Evolutionary conservation across 2,113 vertebrate species (phyloP).

Genomic region (Varanus komodoensis): DNA sequence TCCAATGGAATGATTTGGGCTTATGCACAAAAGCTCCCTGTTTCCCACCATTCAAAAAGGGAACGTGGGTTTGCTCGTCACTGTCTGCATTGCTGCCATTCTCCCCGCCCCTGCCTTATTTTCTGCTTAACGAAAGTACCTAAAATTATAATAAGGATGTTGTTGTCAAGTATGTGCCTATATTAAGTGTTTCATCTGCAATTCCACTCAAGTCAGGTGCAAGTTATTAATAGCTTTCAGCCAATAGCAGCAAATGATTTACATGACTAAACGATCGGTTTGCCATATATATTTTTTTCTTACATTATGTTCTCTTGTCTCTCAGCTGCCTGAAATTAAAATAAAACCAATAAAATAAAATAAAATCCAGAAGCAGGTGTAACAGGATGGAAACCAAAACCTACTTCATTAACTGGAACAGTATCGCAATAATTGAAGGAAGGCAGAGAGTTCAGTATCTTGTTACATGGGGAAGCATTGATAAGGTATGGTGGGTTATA

Average conservation of each 20-base stretch:
- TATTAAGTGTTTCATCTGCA: slow-evolving; percentile 23
- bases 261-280: slow-evolving; percentile 42
- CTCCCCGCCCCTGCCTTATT: background rate
- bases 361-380: rapidly evolving
- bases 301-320: rapidly evolving
- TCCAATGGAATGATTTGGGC: background rate
- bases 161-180: background rate
- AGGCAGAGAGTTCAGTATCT: rapidly evolving
- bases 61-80: background rate
- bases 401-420: rapidly evolving
- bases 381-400: rapidly evolving
- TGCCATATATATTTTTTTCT: background rate
- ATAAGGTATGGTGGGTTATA: background rate
- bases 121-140: background rate
- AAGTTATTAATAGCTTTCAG: slow-evolving; percentile 39
- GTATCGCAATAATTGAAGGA: background rate
- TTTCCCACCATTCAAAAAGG: background rate
- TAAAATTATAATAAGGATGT: slow-evolving; percentile 1
- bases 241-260: slow-evolving; percentile 50
- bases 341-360: background rate
- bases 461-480: background rate
- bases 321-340: background rate
- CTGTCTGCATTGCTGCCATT: background rate
- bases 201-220: slow-evolving; percentile 39
- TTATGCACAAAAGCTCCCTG: background rate